A percentile compares a stretch with the other conserved stretches of the same genome.
Conservation (phyloP, 2,888 invertebrate genomes). For the Lepidocyrtinus sp. region DNA sequence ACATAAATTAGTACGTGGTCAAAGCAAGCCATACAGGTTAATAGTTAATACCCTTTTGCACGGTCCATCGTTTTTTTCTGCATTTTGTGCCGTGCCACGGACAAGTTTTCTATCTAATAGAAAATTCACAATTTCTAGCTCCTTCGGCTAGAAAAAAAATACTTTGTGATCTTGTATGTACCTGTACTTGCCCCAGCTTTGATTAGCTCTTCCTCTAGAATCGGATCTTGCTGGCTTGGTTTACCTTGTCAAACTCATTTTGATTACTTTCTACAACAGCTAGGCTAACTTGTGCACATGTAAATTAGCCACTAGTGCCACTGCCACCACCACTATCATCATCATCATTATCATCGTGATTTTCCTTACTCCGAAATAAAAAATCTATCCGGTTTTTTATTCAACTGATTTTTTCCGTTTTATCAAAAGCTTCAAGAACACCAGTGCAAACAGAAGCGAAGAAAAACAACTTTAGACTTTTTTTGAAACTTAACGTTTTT, state of each 20-base stretch:
- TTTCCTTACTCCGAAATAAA: background rate
- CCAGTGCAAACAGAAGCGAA: slow-evolving; percentile 5
- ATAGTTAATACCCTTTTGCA: background rate
- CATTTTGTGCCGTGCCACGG: slow-evolving; percentile 13
- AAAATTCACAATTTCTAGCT: background rate
- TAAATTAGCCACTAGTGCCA: slow-evolving; percentile 50
- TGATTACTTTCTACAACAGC: slow-evolving; percentile 20
- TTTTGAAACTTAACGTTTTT: slow-evolving; percentile 15
- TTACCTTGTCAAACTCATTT: slow-evolving; percentile 13
- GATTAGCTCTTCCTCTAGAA: background rate
- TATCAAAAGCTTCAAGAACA: background rate
- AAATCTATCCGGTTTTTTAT: slow-evolving; percentile 10
- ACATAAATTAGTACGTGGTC: slow-evolving; percentile 47
- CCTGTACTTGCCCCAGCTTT: background rate
- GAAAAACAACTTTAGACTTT: slow-evolving; percentile 36
- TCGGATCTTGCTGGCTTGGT: background rate
- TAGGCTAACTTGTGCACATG: slow-evolving; percentile 53
- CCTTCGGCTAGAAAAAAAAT: slow-evolving; percentile 30
- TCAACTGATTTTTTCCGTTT: background rate
- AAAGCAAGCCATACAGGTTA: slow-evolving; percentile 49
- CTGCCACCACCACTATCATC: background rate
- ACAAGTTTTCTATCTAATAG: slow-evolving; percentile 11
- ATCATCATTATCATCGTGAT: slow-evolving; percentile 14
- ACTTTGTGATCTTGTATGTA: slow-evolving; percentile 25
- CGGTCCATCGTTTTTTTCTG: slow-evolving; percentile 16